Evolutionary conservation across 1,140 invertebrate genomes (phyloP).

Genomic region (Megalopta genalis): DNA sequence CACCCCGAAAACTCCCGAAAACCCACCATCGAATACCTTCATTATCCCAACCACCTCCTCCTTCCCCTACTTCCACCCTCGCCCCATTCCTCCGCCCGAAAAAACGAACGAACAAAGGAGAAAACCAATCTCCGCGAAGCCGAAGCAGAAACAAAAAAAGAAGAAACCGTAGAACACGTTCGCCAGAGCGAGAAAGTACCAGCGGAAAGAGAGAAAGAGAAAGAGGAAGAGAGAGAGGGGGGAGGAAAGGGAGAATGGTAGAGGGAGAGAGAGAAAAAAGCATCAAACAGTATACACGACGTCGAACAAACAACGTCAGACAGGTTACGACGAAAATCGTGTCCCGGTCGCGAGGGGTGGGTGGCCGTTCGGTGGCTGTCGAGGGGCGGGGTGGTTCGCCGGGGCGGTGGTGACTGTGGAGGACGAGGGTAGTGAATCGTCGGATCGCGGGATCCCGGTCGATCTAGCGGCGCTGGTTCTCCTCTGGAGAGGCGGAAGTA

Average conservation of each 20-base stretch:
- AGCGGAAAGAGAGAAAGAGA: no score
- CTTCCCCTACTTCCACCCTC: no score
- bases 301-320: conserved; percentile 61
- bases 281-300: conserved; percentile 60
- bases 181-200: no score
- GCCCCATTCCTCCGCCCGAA: background rate
- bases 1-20: background rate
- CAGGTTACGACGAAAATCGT: conserved; percentile 55
- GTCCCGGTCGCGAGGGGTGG: conserved; percentile 34
- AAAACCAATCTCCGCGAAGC: conserved; percentile 23
- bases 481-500: conserved; percentile 70
- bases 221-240: no score
- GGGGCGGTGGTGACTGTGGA: background rate
- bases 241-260: no score
- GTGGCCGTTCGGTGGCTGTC: background rate
- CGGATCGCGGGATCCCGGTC: conserved; percentile 65
- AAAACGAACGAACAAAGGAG: conserved; percentile 10
- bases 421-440: conserved; percentile 51
- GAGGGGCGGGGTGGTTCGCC: no score
- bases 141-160: conserved; percentile 27
- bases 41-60: background rate
- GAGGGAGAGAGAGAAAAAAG: conserved; percentile 47
- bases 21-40: background rate
- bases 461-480: conserved; percentile 56
- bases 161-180: conserved; percentile 13